Percentiles rank a stretch among this genome's conserved stretches.
phyloP scores from a whole-genome alignment of 2,888 invertebrate genomes.

The Sarcophaga caerulescens region DNA sequence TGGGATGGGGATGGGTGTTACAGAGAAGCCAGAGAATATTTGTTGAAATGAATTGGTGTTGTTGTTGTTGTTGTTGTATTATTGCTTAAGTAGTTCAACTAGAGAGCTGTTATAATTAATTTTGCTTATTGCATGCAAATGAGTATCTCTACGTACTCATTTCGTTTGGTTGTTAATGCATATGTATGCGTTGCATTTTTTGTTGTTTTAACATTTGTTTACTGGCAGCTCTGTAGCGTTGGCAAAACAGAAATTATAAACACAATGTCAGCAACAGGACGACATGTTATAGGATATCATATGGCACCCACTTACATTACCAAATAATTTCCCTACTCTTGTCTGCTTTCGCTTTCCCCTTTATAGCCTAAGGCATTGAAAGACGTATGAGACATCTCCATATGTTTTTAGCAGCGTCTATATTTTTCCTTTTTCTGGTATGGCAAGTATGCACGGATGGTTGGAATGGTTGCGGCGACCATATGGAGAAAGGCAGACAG shows the following conservation, averaged over 20 bases:
- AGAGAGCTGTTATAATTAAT: conserved; percentile 72
- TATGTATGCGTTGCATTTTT: conserved; percentile 61
- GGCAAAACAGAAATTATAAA: conserved; percentile 59
- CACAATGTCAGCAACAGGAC: conserved; percentile 65
- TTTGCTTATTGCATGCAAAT: conserved; percentile 73
- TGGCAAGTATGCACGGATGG: conserved; percentile 35
- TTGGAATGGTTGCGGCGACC: conserved; percentile 1
- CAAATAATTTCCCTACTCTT: conserved; percentile 21
- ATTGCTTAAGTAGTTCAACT: conserved; percentile 67
- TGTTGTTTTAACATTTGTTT: conserved; percentile 63
- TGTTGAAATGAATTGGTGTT: conserved; percentile 32
- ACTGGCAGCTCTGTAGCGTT: conserved; percentile 39
- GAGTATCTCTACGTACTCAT: conserved; percentile 52
- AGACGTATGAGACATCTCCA: conserved; percentile 65
- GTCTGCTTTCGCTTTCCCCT: background rate
- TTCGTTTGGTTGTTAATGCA: conserved; percentile 16
- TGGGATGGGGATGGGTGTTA: background rate
- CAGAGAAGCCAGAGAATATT: background rate
- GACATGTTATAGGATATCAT: conserved; percentile 61
- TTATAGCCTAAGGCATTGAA: conserved; percentile 52
- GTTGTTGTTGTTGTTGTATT: conserved; percentile 26
- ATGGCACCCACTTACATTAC: conserved; percentile 34
- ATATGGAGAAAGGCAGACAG: background rate
- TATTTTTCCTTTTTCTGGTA: conserved; percentile 5
- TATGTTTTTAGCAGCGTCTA: conserved; percentile 45